Conservation (phyloP, 2,113 vertebrate genomes). For the Oreochromis aureus region DNA sequence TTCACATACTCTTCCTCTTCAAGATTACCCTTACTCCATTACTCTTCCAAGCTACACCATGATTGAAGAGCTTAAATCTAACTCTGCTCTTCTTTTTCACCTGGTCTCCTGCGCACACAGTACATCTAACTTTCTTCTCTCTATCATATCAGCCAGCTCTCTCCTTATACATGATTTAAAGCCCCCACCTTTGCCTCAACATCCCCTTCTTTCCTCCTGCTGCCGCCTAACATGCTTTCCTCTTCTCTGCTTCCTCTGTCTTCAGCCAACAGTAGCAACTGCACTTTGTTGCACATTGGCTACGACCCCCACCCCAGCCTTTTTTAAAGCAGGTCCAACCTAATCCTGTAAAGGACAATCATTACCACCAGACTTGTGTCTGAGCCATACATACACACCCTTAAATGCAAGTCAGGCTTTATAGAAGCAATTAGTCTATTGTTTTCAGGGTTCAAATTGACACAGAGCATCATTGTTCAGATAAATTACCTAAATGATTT, state of each 20-base stretch:
- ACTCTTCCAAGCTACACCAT: background rate
- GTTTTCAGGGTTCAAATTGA: background rate
- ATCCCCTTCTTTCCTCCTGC: background rate
- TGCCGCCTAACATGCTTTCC: background rate
- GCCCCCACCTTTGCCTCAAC: background rate
- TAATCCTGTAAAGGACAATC: background rate
- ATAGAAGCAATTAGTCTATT: background rate
- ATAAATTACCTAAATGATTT: background rate
- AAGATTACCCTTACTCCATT: background rate
- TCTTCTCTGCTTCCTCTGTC: background rate
- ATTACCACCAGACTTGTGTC: background rate
- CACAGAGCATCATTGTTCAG: background rate
- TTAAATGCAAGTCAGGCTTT: background rate
- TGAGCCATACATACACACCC: background rate
- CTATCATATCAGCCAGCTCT: background rate
- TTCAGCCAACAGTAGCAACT: background rate
- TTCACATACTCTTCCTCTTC: background rate
- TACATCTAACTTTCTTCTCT: background rate
- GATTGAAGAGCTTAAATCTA: background rate
- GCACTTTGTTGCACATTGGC: background rate
- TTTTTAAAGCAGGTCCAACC: background rate
- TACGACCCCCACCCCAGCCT: background rate
- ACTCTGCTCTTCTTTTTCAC: background rate
- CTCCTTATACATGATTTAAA: background rate
- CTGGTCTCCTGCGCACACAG: background rate